These are phyloP conservation scores for Seira sanloemensis DNA, from an alignment of 2,888 invertebrate genomes.

Conservation along the genomic window DNA sequence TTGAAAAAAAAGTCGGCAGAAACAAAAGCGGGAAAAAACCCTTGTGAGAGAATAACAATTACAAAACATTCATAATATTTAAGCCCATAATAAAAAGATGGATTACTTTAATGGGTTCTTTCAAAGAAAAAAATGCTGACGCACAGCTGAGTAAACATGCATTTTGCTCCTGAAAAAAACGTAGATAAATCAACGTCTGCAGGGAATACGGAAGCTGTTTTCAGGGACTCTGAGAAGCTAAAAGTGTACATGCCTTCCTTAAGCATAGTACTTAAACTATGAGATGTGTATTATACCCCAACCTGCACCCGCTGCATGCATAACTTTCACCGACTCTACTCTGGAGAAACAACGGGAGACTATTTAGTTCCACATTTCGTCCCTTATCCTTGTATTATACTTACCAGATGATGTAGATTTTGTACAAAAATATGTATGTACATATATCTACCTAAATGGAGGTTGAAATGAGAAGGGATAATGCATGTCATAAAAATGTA, in stretches of 20 bases:
- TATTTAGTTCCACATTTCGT: not conserved
- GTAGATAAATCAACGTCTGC: conserved; percentile 37
- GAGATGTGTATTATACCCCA: not conserved
- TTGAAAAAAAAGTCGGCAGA: too few species aligned
- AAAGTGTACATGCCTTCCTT: too few species aligned
- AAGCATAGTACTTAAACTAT: too few species aligned
- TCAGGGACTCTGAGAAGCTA: not conserved
- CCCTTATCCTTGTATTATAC: not conserved
- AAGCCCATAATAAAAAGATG: conserved; percentile 25
- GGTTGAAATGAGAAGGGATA: not conserved
- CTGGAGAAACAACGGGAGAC: not conserved
- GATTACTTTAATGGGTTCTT: conserved; percentile 28
- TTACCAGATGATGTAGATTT: not conserved
- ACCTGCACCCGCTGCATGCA: not conserved
- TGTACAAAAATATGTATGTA: too few species aligned
- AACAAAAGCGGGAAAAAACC: not conserved
- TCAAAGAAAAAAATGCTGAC: conserved; percentile 3
- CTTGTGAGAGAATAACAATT: not conserved
- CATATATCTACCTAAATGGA: not conserved
- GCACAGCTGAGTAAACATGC: conserved; percentile 30
- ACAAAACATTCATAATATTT: conserved; percentile 16
- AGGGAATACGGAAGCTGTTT: not conserved
- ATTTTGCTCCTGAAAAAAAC: conserved; percentile 1
- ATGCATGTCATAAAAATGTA: not conserved
- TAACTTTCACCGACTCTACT: not conserved